Evolutionary conservation across 1,140 invertebrate genomes (phyloP).

Genomic region (Frieseomelitta varia): DNA sequence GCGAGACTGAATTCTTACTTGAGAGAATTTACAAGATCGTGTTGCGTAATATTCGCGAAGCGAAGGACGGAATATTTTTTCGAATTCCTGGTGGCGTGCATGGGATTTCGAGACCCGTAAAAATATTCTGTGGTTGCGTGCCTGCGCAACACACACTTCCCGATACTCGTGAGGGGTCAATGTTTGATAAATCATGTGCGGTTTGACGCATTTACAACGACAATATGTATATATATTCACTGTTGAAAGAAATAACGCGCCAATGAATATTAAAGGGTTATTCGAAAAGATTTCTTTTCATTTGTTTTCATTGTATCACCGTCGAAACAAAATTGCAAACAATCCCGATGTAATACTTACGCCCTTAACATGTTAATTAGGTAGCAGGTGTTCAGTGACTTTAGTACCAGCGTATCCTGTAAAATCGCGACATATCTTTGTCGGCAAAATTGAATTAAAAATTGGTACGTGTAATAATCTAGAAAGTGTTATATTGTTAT

Average conservation of each 20-base stretch:
- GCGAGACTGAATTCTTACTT: neutral
- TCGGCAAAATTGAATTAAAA: neutral
- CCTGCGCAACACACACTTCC: constrained; percentile 11
- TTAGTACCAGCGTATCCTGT: neutral
- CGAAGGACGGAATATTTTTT: neutral
- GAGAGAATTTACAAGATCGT: neutral
- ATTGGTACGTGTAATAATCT: neutral
- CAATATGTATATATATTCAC: constrained; percentile 2
- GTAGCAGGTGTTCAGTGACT: neutral
- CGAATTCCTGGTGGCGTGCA: neutral
- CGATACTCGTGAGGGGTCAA: constrained; percentile 22
- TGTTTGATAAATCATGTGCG: constrained; percentile 23
- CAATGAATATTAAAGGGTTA: constrained; percentile 12
- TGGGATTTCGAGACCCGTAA: constrained; percentile 9
- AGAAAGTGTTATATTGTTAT: neutral
- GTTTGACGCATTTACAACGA: constrained; percentile 23
- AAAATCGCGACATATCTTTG: neutral
- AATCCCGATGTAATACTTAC: neutral
- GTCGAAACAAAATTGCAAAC: neutral
- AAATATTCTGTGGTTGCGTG: constrained; percentile 20
- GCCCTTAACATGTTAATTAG: neutral
- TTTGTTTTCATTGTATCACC: constrained; percentile 8
- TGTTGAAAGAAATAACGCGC: constrained; percentile 2
- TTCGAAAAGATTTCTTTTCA: neutral
- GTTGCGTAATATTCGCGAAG: neutral